phyloP scores from a whole-genome alignment of 2,888 invertebrate species.

The Protonemura montana region DNA sequence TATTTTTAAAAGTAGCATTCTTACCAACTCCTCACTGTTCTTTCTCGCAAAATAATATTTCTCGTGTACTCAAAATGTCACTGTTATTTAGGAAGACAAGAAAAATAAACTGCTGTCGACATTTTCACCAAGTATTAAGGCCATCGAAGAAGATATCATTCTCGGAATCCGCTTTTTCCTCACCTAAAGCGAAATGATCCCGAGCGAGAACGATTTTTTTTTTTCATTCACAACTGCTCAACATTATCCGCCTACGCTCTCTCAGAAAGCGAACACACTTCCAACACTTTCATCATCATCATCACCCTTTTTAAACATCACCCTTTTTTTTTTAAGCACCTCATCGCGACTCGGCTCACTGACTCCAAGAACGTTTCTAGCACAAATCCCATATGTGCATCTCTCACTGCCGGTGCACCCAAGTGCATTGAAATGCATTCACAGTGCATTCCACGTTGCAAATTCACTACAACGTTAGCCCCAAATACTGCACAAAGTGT shows the following conservation, averaged over 20 bases:
- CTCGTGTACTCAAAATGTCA: background rate
- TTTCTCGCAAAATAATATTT: too few relatives aligned
- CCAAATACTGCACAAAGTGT: background rate
- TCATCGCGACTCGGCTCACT: too few relatives aligned
- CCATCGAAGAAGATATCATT: background rate
- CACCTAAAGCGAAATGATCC: background rate
- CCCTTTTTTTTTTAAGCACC: too few relatives aligned
- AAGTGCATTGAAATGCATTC: background rate
- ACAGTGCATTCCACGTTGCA: background rate
- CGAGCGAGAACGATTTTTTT: background rate
- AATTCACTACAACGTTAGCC: background rate
- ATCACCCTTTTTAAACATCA: too few relatives aligned
- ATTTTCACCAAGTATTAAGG: background rate
- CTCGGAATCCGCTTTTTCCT: background rate
- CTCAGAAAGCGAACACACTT: background rate
- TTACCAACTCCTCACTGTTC: too few relatives aligned
- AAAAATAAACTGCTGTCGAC: background rate
- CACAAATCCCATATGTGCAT: background rate
- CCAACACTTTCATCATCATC: background rate
- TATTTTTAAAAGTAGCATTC: too few relatives aligned
- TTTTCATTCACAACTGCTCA: too few relatives aligned
- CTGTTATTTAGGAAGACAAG: background rate
- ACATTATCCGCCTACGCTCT: too few relatives aligned
- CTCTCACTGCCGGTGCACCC: background rate
- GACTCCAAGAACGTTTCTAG: too few relatives aligned